These are phyloP conservation scores for Canis aureus DNA, from an alignment of 2,113 vertebrate species.

Conservation along the genomic window DNA sequence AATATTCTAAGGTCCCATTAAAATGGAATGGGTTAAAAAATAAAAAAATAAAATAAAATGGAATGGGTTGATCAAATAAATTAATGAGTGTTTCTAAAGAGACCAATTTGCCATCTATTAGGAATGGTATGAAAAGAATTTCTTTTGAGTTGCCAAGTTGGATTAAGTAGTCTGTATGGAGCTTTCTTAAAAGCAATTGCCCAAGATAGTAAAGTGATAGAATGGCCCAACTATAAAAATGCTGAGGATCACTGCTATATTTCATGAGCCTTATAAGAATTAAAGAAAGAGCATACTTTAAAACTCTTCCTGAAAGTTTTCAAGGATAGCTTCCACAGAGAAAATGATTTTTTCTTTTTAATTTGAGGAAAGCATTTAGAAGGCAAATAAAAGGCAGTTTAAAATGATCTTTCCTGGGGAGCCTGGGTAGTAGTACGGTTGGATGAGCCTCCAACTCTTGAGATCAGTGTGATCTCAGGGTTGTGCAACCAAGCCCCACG, in stretches of 20 bases:
- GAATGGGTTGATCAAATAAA: conserved; percentile 20
- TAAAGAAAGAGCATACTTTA: neutral
- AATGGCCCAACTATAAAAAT: neutral
- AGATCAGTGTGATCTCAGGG: neutral
- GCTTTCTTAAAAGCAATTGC: conserved; percentile 14
- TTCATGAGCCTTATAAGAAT: neutral
- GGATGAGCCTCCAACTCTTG: neutral
- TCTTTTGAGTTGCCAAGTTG: neutral
- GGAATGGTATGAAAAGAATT: neutral
- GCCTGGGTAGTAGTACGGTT: neutral
- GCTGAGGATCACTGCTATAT: neutral
- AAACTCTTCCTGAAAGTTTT: neutral
- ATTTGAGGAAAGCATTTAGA: neutral
- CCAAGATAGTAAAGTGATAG: conserved; percentile 17
- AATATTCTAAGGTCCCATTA: neutral
- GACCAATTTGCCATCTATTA: neutral
- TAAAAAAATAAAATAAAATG: neutral
- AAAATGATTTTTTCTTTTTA: neutral
- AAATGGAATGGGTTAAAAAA: neutral
- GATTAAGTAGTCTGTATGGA: neutral
- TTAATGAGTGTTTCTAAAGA: conserved; percentile 24
- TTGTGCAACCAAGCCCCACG: neutral
- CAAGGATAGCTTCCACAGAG: neutral
- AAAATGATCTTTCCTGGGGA: neutral
- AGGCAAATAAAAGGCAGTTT: neutral